Evolutionary conservation across 2,797 vertebrate species (phyloP).

Genomic region (Euphonia xanthogaster): DNA sequence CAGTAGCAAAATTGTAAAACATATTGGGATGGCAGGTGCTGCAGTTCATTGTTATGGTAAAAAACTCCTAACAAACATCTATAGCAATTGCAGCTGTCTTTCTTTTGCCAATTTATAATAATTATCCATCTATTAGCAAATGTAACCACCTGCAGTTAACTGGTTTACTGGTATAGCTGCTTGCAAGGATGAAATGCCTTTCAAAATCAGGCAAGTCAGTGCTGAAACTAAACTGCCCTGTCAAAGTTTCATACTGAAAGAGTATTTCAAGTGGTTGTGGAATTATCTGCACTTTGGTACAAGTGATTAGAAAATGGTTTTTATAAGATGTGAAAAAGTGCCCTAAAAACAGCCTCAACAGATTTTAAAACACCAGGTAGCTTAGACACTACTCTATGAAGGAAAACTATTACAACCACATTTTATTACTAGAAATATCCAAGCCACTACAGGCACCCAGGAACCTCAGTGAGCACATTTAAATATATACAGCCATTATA

Average conservation of each 20-base stretch:
- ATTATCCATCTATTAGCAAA: conserved; percentile 54
- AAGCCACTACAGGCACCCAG: not conserved
- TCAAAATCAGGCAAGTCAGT: not conserved
- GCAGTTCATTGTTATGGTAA: conserved; percentile 55
- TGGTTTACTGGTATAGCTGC: not conserved
- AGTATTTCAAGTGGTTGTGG: not conserved
- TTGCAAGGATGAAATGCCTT: conserved; percentile 9
- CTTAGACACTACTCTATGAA: not conserved
- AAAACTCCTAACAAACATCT: conserved; percentile 24
- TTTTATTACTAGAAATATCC: not conserved
- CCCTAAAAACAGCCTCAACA: not conserved
- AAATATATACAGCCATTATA: not conserved
- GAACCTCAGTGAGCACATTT: not conserved
- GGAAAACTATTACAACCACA: not conserved
- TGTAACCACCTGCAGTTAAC: conserved; percentile 50
- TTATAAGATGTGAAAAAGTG: not conserved
- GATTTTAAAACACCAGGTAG: not conserved
- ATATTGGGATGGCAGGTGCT: conserved; percentile 62
- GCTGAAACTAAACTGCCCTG: not conserved
- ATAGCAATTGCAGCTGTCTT: conserved; percentile 53
- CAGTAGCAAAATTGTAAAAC: conserved; percentile 4
- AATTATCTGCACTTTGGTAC: not conserved
- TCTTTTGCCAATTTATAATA: not conserved
- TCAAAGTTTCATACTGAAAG: not conserved
- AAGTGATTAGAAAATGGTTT: not conserved